A percentile compares a stretch with the other conserved stretches of the same genome.
These are phyloP conservation scores for Silurus asotus DNA, from an alignment of 2,113 vertebrate genomes.

Conservation along the genomic window DNA sequence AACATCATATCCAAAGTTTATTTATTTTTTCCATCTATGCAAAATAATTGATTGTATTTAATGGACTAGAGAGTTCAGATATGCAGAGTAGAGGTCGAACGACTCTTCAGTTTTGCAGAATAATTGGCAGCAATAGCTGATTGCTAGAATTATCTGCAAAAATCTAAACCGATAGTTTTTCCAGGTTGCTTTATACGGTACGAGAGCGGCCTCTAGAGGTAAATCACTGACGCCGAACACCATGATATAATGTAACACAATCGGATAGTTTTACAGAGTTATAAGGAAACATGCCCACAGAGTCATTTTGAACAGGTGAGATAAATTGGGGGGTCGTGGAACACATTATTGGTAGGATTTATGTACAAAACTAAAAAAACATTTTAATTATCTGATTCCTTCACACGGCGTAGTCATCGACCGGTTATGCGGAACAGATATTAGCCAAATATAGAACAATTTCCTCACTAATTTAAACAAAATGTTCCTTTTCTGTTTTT, in stretches of 20 bases:
- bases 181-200: too few relatives aligned
- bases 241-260: not conserved
- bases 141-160: too few relatives aligned
- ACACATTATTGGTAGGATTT: not conserved
- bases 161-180: too few relatives aligned
- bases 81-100: too few relatives aligned
- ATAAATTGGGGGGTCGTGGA: not conserved
- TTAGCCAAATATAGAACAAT: not conserved
- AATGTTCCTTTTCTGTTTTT: not conserved
- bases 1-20: too few relatives aligned
- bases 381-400: not conserved
- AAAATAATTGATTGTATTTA: too few relatives aligned
- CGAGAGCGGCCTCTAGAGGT: too few relatives aligned
- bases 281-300: not conserved
- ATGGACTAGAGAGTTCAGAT: too few relatives aligned
- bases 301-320: not conserved
- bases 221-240: not conserved
- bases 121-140: too few relatives aligned
- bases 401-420: not conserved
- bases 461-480: not conserved
- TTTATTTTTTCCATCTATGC: too few relatives aligned
- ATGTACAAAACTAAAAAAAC: not conserved
- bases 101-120: too few relatives aligned
- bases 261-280: not conserved
- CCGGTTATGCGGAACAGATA: not conserved